Evolutionary conservation across 2,113 vertebrate species (phyloP).

Genomic region (Lophotis ruficrista): DNA sequence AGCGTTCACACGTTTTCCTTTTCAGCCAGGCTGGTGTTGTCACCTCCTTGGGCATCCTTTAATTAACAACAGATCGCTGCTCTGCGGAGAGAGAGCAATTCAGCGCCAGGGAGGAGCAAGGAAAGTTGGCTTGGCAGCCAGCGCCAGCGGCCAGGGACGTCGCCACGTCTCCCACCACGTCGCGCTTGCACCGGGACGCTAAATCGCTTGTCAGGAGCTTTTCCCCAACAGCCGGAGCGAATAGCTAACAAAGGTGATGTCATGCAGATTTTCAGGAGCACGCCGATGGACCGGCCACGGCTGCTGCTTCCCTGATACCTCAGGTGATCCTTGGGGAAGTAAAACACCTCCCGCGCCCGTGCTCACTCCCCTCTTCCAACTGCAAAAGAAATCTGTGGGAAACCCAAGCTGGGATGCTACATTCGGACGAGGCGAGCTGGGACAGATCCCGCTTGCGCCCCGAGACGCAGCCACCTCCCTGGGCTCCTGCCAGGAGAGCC

Average conservation of each 20-base stretch:
- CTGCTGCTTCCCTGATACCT: background rate
- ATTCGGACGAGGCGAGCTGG: accelerated
- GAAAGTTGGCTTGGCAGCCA: background rate
- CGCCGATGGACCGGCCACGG: accelerated
- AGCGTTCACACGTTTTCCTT: accelerated
- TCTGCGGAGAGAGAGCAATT: background rate
- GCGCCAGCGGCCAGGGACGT: background rate
- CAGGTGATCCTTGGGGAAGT: background rate
- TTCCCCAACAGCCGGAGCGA: background rate
- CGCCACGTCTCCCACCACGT: background rate
- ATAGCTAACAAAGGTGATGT: background rate
- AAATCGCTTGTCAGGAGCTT: background rate
- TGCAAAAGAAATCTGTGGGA: accelerated
- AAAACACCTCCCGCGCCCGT: accelerated
- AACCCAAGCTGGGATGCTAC: background rate
- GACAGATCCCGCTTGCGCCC: background rate
- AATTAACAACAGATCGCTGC: background rate
- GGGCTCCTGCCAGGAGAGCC: constrained; percentile 1
- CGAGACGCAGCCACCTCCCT: background rate
- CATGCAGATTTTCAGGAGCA: background rate
- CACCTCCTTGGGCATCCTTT: background rate
- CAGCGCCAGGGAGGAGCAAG: background rate
- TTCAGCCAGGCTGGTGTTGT: background rate
- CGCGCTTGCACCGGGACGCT: background rate
- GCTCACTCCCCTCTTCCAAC: background rate